Evolutionary conservation across 2,797 vertebrate species (phyloP).

Genomic region (Pipistrellus pygmaeus): DNA sequence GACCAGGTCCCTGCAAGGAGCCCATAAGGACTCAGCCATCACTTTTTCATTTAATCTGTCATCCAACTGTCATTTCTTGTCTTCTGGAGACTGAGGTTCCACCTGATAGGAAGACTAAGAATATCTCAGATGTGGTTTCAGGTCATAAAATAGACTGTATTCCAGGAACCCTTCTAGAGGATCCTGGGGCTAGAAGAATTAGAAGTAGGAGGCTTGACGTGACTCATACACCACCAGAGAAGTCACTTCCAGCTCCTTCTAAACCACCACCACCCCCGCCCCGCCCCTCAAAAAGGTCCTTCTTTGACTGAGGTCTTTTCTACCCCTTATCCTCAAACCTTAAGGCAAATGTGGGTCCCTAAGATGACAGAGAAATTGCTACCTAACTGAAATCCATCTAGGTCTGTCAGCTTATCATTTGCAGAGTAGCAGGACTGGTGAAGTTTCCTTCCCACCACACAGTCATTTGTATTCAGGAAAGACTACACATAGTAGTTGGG

Average conservation of each 20-base stretch:
- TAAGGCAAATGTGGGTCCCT: background rate
- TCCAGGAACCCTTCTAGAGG: background rate
- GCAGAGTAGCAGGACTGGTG: background rate
- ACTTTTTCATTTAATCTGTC: conserved; percentile 74
- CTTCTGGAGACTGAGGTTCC: background rate
- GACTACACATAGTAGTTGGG: background rate
- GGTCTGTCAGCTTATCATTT: background rate
- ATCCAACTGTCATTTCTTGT: conserved; percentile 79
- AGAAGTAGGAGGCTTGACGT: background rate
- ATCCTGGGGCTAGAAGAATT: background rate
- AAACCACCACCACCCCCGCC: no score
- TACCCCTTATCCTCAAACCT: background rate
- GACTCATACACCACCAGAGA: background rate
- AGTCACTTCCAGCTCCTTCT: background rate
- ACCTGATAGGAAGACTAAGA: background rate
- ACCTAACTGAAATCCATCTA: background rate
- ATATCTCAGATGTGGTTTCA: background rate
- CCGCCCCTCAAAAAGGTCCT: background rate
- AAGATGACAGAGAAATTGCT: background rate
- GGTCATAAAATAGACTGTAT: background rate
- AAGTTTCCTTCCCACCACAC: background rate
- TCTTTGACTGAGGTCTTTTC: background rate
- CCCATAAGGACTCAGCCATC: conserved; percentile 75
- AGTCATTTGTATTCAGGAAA: background rate
- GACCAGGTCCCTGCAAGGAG: background rate